Conservation (phyloP, 2,113 vertebrate genomes). For the Gorilla gorilla region DNA sequence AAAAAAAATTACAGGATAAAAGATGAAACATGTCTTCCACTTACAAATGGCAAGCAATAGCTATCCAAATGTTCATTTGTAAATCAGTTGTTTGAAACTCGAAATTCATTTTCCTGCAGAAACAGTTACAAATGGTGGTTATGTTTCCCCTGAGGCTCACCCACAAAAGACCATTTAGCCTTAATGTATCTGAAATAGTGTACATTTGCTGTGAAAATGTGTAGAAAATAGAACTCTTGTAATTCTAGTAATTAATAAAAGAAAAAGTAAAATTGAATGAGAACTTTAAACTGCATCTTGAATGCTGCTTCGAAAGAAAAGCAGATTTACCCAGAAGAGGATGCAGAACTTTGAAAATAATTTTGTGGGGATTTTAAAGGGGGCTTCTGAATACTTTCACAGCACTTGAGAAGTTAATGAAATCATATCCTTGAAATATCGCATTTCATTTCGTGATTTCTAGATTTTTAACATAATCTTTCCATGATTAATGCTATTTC, state of each 20-base stretch:
- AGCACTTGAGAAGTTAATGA: slow-evolving; percentile 1
- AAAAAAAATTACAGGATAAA: background rate
- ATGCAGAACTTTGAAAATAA: background rate
- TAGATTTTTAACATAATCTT: background rate
- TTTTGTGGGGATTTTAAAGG: background rate
- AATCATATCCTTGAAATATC: background rate
- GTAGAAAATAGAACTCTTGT: slow-evolving; percentile 36
- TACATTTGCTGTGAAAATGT: slow-evolving; percentile 51
- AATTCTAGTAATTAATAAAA: slow-evolving; percentile 59
- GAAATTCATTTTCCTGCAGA: slow-evolving; percentile 34
- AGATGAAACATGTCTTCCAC: background rate
- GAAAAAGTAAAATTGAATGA: slow-evolving; percentile 27
- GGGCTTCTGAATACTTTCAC: background rate
- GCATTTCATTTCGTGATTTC: background rate
- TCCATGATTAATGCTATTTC: background rate
- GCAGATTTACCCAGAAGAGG: background rate
- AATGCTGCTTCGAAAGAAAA: background rate
- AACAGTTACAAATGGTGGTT: slow-evolving; percentile 40
- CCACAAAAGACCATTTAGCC: slow-evolving; percentile 30
- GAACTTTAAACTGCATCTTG: slow-evolving; percentile 29
- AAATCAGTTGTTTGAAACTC: slow-evolving; percentile 55
- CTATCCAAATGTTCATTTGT: slow-evolving; percentile 38
- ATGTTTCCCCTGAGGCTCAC: slow-evolving; percentile 36
- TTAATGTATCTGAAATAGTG: slow-evolving; percentile 56
- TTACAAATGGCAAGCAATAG: background rate